A percentile compares a stretch with the other conserved stretches of the same genome.
phyloP scores from a whole-genome alignment of 1,140 invertebrate species.

The Heterodera carotae region DNA sequence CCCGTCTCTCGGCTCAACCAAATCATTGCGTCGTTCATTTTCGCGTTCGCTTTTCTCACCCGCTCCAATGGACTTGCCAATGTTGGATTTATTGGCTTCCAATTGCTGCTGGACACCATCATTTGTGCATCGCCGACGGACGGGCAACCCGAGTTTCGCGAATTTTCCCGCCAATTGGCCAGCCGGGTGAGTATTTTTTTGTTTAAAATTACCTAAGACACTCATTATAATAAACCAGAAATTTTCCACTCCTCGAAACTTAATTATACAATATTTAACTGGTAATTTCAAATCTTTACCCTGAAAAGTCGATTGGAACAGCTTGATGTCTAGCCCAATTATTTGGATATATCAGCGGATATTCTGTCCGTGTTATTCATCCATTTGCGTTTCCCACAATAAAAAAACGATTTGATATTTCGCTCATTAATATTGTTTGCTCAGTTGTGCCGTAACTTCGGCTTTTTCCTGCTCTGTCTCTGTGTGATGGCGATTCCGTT shows the following conservation, averaged over 20 bases:
- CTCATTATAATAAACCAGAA: too few species aligned
- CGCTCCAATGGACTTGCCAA: constrained; percentile 51
- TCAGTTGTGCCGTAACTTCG: constrained; percentile 27
- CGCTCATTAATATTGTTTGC: too few species aligned
- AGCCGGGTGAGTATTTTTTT: constrained; percentile 19
- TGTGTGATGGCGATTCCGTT: constrained; percentile 41
- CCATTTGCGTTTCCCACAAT: too few species aligned
- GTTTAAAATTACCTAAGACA: too few species aligned
- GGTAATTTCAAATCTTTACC: too few species aligned
- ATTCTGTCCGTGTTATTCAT: too few species aligned
- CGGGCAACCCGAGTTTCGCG: constrained; percentile 38
- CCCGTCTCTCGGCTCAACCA: constrained; percentile 13
- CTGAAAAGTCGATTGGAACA: too few species aligned
- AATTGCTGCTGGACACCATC: constrained; percentile 38
- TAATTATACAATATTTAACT: too few species aligned
- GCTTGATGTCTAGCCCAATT: too few species aligned
- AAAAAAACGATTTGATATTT: too few species aligned
- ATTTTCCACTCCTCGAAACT: too few species aligned
- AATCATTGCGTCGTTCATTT: constrained; percentile 42
- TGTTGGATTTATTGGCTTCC: constrained; percentile 33
- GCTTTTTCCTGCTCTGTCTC: constrained; percentile 47
- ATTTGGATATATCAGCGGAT: too few species aligned
- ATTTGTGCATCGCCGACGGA: constrained; percentile 12
- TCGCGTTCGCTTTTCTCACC: constrained; percentile 55
- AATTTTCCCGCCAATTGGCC: constrained; percentile 18